Evolutionary conservation across 2,888 invertebrate species (phyloP).

Genomic region (Tyria jacobaeae): DNA sequence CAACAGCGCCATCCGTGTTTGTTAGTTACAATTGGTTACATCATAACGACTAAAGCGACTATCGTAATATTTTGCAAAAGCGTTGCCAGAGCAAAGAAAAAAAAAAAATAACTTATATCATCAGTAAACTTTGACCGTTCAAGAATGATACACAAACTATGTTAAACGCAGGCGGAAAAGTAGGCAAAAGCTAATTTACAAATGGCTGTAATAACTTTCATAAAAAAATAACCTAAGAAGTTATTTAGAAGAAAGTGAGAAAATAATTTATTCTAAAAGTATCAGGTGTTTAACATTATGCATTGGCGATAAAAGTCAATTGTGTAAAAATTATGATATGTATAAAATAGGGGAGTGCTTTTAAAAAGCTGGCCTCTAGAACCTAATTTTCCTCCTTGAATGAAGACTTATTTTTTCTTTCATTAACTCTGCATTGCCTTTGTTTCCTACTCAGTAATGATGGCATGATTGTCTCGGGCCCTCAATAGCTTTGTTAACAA

Average conservation of each 20-base stretch:
- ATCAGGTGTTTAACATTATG: slow-evolving; percentile 18
- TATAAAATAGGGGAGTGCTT: slow-evolving; percentile 18
- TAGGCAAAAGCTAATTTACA: too few species aligned
- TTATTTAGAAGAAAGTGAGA: neutral
- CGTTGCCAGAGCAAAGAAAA: too few species aligned
- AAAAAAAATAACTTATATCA: too few species aligned
- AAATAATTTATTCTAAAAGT: slow-evolving; percentile 6
- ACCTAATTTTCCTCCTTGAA: neutral
- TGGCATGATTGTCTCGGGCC: slow-evolving; percentile 1
- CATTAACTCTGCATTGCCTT: slow-evolving; percentile 11
- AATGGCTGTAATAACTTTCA: too few species aligned
- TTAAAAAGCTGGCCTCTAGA: slow-evolving; percentile 2
- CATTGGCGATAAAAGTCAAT: slow-evolving; percentile 17
- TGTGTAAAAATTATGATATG: slow-evolving; percentile 19
- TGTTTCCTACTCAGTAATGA: slow-evolving; percentile 6
- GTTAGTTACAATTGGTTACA: too few species aligned
- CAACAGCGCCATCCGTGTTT: too few species aligned
- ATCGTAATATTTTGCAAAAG: too few species aligned
- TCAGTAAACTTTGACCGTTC: too few species aligned
- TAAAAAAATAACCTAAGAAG: neutral
- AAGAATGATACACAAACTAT: too few species aligned
- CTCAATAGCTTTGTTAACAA: neutral
- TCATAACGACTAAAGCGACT: too few species aligned
- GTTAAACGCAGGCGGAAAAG: too few species aligned
- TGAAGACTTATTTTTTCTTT: slow-evolving; percentile 14